These are phyloP conservation scores for Parazoanthus swiftii DNA, from an alignment of 92 coral and sea anemone species.

Conservation along the genomic window DNA sequence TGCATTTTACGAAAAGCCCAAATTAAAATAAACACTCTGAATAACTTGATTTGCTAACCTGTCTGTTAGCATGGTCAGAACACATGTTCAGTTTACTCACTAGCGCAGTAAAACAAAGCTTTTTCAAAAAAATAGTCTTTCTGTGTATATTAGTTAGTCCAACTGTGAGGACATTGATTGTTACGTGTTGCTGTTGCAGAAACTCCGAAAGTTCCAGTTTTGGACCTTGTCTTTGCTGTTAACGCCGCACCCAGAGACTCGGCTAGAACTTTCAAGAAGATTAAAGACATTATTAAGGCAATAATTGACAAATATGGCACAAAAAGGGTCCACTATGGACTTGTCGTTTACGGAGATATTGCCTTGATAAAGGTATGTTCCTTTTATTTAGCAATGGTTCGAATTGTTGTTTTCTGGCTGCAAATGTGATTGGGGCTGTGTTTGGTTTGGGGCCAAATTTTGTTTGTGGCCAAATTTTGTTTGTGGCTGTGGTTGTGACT, in stretches of 20 bases:
- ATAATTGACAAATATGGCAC: slow-evolving; percentile 68
- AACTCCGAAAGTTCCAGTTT: slow-evolving; percentile 59
- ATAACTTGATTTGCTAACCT: no score
- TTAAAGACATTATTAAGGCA: slow-evolving; percentile 69
- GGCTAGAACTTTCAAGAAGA: slow-evolving; percentile 55
- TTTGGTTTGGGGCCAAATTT: no score
- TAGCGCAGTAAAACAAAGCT: no score
- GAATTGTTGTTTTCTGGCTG: not conserved
- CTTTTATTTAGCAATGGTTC: not conserved
- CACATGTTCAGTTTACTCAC: no score
- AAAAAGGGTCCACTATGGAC: slow-evolving; percentile 67
- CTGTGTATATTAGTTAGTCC: no score
- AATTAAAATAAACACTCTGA: no score
- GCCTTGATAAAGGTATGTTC: slow-evolving; percentile 54
- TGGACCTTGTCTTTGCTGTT: slow-evolving; percentile 84
- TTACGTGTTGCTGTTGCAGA: slow-evolving; percentile 36
- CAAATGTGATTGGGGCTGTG: no score
- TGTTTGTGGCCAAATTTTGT: no score
- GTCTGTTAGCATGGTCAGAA: no score
- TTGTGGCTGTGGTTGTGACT: no score
- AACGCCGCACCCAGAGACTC: slow-evolving; percentile 59
- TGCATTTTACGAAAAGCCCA: not conserved
- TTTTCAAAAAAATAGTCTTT: no score
- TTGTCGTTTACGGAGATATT: slow-evolving; percentile 74
- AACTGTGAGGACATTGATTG: not conserved